phyloP scores from a whole-genome alignment of 2,797 vertebrate species.

The Fistularia tabacaria region DNA sequence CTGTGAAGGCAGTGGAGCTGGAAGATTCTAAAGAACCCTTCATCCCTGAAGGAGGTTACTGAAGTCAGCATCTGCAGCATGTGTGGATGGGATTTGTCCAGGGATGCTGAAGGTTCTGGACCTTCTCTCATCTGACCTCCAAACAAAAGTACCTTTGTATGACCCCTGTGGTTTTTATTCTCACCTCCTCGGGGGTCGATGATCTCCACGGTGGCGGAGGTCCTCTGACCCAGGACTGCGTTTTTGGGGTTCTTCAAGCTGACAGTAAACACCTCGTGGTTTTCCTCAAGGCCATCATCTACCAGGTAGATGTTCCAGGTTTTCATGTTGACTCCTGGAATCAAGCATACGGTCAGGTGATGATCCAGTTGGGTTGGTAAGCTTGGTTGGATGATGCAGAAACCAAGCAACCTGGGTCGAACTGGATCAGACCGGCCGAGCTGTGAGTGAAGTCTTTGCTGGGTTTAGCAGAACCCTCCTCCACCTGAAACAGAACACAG shows the following conservation, averaged over 20 bases:
- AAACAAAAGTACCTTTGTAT: too few species aligned
- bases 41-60: too few species aligned
- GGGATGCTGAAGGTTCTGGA: too few species aligned
- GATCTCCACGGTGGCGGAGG: constrained; percentile 63
- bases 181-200: constrained; percentile 69
- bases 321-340: constrained; percentile 77
- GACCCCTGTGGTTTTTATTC: too few species aligned
- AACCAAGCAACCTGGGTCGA: constrained; percentile 76
- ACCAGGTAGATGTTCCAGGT: constrained; percentile 69
- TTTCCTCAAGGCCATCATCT: constrained; percentile 78
- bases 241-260: constrained; percentile 63
- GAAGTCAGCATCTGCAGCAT: too few species aligned
- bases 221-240: constrained; percentile 67
- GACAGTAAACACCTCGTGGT: constrained; percentile 71
- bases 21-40: too few species aligned
- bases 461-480: constrained; percentile 67
- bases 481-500: constrained; percentile 52
- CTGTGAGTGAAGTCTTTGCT: constrained; percentile 75
- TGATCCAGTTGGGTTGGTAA: too few species aligned
- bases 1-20: too few species aligned
- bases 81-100: too few species aligned
- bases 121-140: too few species aligned
- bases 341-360: not conserved
- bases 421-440: constrained; percentile 67
- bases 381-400: too few species aligned